phyloP scores from a whole-genome alignment of 2,888 invertebrate genomes.

The Serripes groenlandicus region DNA sequence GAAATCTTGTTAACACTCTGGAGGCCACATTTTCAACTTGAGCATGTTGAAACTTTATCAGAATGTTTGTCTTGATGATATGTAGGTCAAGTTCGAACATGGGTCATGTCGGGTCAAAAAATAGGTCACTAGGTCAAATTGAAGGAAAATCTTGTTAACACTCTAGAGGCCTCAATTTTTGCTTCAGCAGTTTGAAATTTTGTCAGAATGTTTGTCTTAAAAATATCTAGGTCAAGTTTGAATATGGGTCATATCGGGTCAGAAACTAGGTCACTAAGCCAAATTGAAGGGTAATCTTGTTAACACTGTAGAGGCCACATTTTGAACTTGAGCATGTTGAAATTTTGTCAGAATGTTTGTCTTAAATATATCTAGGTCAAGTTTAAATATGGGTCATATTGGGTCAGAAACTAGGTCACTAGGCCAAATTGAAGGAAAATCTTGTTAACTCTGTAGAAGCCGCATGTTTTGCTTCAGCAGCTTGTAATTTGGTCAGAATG shows the following conservation, averaged over 20 bases:
- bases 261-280: not conserved
- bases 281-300: not conserved
- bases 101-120: not conserved
- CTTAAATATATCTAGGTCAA: not conserved
- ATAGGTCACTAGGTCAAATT: not conserved
- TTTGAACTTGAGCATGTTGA: not conserved
- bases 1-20: no score
- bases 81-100: not conserved
- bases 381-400: not conserved
- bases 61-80: not conserved
- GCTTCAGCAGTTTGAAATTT: no score
- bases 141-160: not conserved
- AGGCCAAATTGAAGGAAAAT: not conserved
- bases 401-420: not conserved
- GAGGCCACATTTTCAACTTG: not conserved
- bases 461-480: not conserved
- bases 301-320: not conserved
- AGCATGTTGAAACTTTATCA: not conserved
- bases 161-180: no score
- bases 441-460: not conserved
- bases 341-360: not conserved
- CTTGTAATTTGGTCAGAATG: not conserved
- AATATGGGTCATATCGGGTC: not conserved
- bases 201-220: not conserved
- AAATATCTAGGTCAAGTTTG: not conserved